Evolutionary conservation across 2,888 invertebrate genomes (phyloP).

Genomic region (Cephus nigrinus): DNA sequence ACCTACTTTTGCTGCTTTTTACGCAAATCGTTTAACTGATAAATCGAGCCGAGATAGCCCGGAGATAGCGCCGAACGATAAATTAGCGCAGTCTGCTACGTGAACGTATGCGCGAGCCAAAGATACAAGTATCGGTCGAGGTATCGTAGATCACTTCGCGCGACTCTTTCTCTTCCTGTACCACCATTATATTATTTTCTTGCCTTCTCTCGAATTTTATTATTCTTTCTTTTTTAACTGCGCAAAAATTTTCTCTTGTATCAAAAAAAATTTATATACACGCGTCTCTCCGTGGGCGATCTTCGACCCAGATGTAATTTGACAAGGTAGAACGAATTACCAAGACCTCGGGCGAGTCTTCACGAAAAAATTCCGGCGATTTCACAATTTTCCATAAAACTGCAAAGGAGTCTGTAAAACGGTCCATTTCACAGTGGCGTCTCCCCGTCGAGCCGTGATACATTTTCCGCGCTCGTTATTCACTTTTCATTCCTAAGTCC

Average conservation of each 20-base stretch:
- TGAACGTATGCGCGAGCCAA: not conserved
- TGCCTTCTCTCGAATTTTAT: not conserved
- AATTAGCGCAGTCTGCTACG: not conserved
- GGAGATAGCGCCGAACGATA: not conserved
- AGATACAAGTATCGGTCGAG: not conserved
- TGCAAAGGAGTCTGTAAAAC: not conserved
- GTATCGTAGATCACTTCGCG: not conserved
- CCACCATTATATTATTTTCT: not conserved
- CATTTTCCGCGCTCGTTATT: not conserved
- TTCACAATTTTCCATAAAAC: not conserved
- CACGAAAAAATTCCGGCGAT: not conserved
- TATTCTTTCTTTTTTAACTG: not conserved
- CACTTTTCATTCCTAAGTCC: not conserved
- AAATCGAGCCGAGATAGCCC: not conserved
- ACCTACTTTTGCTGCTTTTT: not conserved
- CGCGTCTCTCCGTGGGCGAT: not conserved
- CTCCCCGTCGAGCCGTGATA: not conserved
- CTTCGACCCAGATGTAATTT: not conserved
- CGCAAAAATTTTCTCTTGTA: not conserved
- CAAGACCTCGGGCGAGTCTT: not conserved
- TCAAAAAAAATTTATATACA: not conserved
- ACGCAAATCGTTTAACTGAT: not conserved
- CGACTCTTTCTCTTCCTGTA: not conserved
- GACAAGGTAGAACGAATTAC: not conserved
- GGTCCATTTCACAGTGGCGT: not conserved